These are phyloP conservation scores for Istiophorus platypterus DNA, from an alignment of 2,113 vertebrate genomes.

Conservation along the genomic window DNA sequence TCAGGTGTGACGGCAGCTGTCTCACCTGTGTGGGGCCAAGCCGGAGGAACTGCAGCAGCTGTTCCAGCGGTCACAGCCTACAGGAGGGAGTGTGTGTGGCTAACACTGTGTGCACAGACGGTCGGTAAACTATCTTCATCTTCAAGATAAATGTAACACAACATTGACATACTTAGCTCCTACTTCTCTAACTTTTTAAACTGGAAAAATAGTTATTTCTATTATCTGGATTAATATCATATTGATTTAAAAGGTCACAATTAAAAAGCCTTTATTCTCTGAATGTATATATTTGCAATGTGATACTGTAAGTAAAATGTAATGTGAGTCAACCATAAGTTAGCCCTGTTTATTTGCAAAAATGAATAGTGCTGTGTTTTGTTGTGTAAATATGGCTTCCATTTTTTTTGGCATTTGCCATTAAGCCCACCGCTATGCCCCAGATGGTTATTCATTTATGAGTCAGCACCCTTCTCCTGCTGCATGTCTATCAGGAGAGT, in stretches of 20 bases:
- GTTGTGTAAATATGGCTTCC: not conserved
- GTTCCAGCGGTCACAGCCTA: slow-evolving; percentile 90
- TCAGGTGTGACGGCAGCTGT: slow-evolving; percentile 94
- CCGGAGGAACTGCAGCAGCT: slow-evolving; percentile 91
- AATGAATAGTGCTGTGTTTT: not conserved
- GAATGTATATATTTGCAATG: not conserved
- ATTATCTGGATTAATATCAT: not conserved
- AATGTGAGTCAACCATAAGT: not conserved
- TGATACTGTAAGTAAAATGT: not conserved
- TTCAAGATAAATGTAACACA: slow-evolving; percentile 10
- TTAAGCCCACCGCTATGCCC: slow-evolving; percentile 21
- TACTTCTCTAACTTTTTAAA: not conserved
- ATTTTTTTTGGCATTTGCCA: slow-evolving; percentile 9
- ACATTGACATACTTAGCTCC: not conserved
- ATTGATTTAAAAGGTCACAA: not conserved
- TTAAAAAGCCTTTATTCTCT: too few species aligned
- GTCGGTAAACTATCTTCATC: slow-evolving; percentile 84
- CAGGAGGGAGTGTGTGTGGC: slow-evolving; percentile 90
- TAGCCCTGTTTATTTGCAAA: not conserved
- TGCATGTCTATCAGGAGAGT: slow-evolving; percentile 84
- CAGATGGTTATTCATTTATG: slow-evolving; percentile 47
- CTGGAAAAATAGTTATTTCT: not conserved
- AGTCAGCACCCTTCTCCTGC: slow-evolving; percentile 10
- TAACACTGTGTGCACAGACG: slow-evolving; percentile 91
- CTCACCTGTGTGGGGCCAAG: slow-evolving; percentile 90